A percentile compares a stretch with the other conserved stretches of the same genome.
phyloP scores from a whole-genome alignment of 2,888 invertebrate genomes.

The Panzeria rudis region DNA sequence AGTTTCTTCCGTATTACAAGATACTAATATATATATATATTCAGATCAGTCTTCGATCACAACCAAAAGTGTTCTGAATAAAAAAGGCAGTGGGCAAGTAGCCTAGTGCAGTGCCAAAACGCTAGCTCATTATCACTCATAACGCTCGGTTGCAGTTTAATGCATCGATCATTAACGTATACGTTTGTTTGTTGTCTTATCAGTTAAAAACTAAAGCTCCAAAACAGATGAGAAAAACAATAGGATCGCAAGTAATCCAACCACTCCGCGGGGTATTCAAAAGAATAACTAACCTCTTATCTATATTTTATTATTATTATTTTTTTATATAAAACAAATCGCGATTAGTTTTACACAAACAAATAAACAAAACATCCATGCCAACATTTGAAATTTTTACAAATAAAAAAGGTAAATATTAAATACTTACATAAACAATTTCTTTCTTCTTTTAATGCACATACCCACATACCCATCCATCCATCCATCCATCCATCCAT shows the following conservation, averaged over 20 bases:
- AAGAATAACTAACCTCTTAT: conserved; percentile 57
- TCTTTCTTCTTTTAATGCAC: background rate
- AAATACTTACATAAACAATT: conserved; percentile 21
- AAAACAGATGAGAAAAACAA: conserved; percentile 70
- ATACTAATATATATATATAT: conserved; percentile 22
- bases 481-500: too few relatives aligned
- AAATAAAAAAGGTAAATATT: conserved; percentile 43
- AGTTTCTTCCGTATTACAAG: conserved; percentile 52
- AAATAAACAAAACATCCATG: conserved; percentile 47
- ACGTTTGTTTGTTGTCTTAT: conserved; percentile 67
- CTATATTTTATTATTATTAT: conserved; percentile 21
- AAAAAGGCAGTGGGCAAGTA: conserved; percentile 68
- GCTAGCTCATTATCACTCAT: conserved; percentile 66
- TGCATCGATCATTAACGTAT: conserved; percentile 70
- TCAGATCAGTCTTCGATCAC: conserved; percentile 68
- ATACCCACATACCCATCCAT: background rate
- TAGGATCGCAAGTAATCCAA: conserved; percentile 68
- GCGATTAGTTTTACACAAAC: conserved; percentile 62
- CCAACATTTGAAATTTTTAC: conserved; percentile 26
- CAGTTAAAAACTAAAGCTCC: conserved; percentile 70
- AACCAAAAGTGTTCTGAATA: conserved; percentile 71
- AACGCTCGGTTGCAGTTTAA: conserved; percentile 66
- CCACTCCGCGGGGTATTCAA: conserved; percentile 63
- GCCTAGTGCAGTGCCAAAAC: conserved; percentile 69
- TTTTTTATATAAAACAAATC: conserved; percentile 32